Percentiles rank a stretch among this genome's conserved stretches.
phyloP scores from a whole-genome alignment of 1,140 invertebrate species.

The Scylla paramamosain region DNA sequence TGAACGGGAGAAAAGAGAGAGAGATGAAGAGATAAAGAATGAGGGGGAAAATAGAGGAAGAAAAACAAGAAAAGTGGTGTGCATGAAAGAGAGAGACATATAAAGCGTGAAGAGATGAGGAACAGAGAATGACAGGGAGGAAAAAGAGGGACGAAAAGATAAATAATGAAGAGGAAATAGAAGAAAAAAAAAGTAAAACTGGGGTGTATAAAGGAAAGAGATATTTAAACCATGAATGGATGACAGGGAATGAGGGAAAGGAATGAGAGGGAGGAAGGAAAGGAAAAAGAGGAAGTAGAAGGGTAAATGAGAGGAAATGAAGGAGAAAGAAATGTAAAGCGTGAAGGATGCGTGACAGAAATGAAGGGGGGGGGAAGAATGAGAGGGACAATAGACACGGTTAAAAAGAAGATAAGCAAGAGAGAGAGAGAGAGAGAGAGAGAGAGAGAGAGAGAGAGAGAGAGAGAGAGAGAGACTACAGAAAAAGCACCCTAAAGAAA shows the following conservation, averaged over 20 bases:
- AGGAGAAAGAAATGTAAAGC: neutral
- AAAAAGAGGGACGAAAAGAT: neutral
- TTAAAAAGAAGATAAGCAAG: neutral
- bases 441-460: constrained; percentile 12
- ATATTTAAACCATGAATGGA: neutral
- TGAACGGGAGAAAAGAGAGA: no score
- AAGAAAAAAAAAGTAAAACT: neutral
- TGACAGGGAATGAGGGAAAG: neutral
- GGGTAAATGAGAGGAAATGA: neutral
- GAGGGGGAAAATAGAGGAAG: no score
- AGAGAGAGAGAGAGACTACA: neutral
- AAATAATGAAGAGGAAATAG: neutral
- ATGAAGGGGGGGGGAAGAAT: neutral
- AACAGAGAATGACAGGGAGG: neutral
- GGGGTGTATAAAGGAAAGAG: no score
- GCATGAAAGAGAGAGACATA: no score
- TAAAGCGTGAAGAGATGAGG: no score
- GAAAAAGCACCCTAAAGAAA: neutral
- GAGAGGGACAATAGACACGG: neutral
- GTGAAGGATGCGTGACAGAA: neutral
- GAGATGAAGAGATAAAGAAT: no score
- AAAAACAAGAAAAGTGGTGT: no score
- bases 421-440: neutral
- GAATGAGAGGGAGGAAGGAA: neutral
- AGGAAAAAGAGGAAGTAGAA: neutral